phyloP scores from a whole-genome alignment of 2,113 vertebrate species.

The Plestiodon gilberti region DNA sequence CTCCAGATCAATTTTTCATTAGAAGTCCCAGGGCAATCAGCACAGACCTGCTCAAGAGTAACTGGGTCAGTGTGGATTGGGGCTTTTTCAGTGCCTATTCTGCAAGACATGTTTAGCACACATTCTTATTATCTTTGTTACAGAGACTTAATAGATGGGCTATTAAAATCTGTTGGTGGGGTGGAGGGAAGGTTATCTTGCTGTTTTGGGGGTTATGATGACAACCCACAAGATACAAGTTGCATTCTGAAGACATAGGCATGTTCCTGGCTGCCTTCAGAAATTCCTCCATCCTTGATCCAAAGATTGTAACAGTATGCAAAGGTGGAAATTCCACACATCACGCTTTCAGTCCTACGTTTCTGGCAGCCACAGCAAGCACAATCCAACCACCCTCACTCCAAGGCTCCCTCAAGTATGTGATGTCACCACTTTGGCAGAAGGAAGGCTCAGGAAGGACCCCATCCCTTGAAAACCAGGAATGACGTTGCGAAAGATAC shows the following conservation, averaged over 20 bases:
- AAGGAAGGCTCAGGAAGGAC: not conserved
- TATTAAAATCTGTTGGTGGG: not conserved
- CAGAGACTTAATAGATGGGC: not conserved
- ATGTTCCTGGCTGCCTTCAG: not conserved
- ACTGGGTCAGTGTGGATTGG: not conserved
- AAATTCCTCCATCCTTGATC: not conserved
- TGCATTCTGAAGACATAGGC: not conserved
- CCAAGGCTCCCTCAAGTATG: not conserved
- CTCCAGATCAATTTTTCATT: not conserved
- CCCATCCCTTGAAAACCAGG: not conserved
- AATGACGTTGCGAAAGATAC: not conserved
- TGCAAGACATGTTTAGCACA: not conserved
- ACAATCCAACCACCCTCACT: not conserved
- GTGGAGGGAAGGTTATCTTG: not conserved
- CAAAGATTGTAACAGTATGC: not conserved
- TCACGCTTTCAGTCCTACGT: not conserved
- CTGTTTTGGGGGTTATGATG: not conserved
- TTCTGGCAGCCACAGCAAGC: not conserved
- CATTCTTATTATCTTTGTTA: not conserved
- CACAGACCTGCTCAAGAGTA: not conserved
- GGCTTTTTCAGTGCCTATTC: not conserved
- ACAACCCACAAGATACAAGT: not conserved
- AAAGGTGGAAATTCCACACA: not conserved
- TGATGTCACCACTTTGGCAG: not conserved
- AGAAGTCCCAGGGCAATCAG: constrained; percentile 24